Evolutionary conservation across 2,797 vertebrate genomes (phyloP).

Genomic region (Xenentodon cancila): DNA sequence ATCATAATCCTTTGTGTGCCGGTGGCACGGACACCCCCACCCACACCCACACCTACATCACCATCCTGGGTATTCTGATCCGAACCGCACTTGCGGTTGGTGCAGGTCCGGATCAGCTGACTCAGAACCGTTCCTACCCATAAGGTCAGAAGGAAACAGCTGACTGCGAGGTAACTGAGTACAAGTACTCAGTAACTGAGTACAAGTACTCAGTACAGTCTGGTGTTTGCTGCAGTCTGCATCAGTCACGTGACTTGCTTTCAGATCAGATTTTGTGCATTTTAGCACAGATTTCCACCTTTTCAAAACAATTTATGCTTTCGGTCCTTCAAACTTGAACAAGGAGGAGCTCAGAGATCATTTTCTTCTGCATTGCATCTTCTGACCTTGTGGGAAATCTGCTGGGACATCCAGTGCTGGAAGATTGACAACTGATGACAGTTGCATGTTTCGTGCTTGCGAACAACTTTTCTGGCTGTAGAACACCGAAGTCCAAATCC

Average conservation of each 20-base stretch:
- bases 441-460: no score
- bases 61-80: not conserved
- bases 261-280: not conserved
- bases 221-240: not conserved
- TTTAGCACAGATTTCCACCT: not conserved
- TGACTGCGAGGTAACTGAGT: no score
- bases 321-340: not conserved
- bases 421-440: no score
- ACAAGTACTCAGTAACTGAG: not conserved
- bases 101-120: not conserved
- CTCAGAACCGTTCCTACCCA: not conserved
- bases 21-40: constrained; percentile 6
- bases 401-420: no score
- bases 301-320: not conserved
- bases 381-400: no score
- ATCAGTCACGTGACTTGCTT: not conserved
- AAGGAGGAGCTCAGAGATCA: not conserved
- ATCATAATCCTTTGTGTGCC: constrained; percentile 36
- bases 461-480: no score
- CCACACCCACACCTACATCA: not conserved
- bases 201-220: not conserved
- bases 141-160: constrained; percentile 4
- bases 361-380: no score
- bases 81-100: not conserved
- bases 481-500: no score